Percentiles rank a stretch among this genome's conserved stretches.
These are phyloP conservation scores for Larimichthys polyactis DNA, from an alignment of 2,113 vertebrate species.

Conservation along the genomic window DNA sequence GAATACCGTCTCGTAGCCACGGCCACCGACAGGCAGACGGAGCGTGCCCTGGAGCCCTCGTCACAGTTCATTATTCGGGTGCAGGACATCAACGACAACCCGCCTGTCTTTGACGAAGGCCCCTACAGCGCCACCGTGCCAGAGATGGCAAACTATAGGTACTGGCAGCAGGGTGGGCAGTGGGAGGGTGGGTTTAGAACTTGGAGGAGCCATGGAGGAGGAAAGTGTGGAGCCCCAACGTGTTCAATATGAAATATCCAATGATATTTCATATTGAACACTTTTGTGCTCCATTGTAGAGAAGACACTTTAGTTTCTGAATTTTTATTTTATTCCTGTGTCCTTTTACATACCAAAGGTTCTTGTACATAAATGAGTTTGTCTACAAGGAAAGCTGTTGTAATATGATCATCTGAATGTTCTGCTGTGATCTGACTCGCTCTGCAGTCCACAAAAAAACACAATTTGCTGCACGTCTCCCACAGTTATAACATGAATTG, in stretches of 20 bases:
- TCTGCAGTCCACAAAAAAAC: constrained; percentile 4
- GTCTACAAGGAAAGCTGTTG: neutral
- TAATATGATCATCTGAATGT: constrained; percentile 22
- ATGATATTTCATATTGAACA: neutral
- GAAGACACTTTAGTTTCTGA: neutral
- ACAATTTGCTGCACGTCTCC: constrained; percentile 26
- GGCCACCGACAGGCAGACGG: constrained; percentile 90
- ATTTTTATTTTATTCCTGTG: neutral
- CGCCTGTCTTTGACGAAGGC: constrained; percentile 90
- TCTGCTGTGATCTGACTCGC: constrained; percentile 23
- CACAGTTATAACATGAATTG: constrained; percentile 34
- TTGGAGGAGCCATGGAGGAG: neutral
- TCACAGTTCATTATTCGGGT: constrained; percentile 95
- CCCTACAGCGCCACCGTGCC: constrained; percentile 91
- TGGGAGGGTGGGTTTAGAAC: neutral
- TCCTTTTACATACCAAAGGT: neutral
- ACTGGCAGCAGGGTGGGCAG: constrained; percentile 24
- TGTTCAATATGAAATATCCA: neutral
- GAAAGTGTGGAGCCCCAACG: neutral
- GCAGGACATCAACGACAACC: constrained; percentile 95
- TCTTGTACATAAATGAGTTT: neutral
- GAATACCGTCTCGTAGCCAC: constrained; percentile 92
- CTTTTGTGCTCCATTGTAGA: neutral
- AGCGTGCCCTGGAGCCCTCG: constrained; percentile 91
- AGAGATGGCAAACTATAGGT: constrained; percentile 94